Evolutionary conservation across 2,113 vertebrate genomes (phyloP).

Genomic region (Hiodon alosoides): DNA sequence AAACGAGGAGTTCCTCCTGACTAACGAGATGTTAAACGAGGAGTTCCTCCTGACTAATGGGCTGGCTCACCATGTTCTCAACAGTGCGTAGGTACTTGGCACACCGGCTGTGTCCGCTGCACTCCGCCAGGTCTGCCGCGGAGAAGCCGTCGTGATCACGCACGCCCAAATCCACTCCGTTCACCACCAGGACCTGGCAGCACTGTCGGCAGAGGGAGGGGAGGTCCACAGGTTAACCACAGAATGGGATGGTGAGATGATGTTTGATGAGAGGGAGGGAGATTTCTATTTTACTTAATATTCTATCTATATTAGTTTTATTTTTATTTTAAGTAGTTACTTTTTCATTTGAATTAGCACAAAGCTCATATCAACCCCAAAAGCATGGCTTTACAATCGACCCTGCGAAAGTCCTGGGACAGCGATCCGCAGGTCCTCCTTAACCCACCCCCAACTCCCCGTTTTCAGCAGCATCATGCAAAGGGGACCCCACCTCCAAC

Average conservation of each 20-base stretch:
- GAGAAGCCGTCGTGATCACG: constrained; percentile 86
- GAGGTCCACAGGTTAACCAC: not conserved
- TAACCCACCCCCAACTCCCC: too few species aligned
- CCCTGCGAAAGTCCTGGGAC: not conserved
- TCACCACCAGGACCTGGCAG: constrained; percentile 95
- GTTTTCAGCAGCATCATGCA: too few species aligned
- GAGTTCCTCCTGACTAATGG: not conserved
- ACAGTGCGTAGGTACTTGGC: constrained; percentile 92
- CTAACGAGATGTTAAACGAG: not conserved
- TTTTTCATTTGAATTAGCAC: too few species aligned
- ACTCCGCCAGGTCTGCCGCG: constrained; percentile 83
- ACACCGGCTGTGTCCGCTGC: constrained; percentile 85
- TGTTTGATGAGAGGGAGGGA: not conserved
- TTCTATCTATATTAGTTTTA: too few species aligned
- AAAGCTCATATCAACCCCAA: not conserved
- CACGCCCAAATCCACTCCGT: constrained; percentile 79
- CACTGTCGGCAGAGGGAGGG: constrained; percentile 62
- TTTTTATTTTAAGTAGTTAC: too few species aligned
- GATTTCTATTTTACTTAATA: too few species aligned
- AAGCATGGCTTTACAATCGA: not conserved
- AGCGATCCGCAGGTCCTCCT: too few species aligned
- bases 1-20: not conserved
- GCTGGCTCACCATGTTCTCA: constrained; percentile 82
- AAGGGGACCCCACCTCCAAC: too few species aligned
- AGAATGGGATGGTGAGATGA: not conserved